Conservation (phyloP, 2,113 vertebrate species). For the Brachypodius melanocephalos region DNA sequence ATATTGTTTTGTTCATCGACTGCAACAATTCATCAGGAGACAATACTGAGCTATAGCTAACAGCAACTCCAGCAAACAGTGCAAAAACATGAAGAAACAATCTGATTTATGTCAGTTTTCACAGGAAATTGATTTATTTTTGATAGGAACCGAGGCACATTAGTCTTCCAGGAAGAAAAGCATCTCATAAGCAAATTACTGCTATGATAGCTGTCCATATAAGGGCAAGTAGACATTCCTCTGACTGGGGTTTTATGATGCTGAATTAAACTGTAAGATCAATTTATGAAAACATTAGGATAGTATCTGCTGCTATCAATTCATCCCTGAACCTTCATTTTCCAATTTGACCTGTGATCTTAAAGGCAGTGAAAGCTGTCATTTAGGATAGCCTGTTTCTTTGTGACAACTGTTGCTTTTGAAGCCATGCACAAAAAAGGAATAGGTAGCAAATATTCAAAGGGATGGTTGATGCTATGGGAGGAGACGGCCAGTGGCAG, state of each 20-base stretch:
- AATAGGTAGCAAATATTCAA: constrained; percentile 31
- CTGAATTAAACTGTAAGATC: constrained; percentile 43
- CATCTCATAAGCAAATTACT: constrained; percentile 27
- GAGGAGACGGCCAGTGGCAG: constrained; percentile 33
- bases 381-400: constrained; percentile 13
- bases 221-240: background rate
- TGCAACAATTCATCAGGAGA: constrained; percentile 32
- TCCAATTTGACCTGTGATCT: constrained; percentile 39
- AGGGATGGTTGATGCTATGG: background rate
- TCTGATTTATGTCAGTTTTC: constrained; percentile 19
- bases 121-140: constrained; percentile 51
- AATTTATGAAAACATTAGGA: background rate
- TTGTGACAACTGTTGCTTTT: constrained; percentile 45
- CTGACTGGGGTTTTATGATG: background rate
- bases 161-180: constrained; percentile 16
- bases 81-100: background rate
- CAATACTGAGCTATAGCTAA: constrained; percentile 5
- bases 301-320: constrained; percentile 5
- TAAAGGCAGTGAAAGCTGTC: background rate
- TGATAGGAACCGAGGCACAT: background rate
- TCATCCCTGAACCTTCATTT: constrained; percentile 6
- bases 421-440: background rate
- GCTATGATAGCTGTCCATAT: background rate
- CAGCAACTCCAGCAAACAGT: background rate
- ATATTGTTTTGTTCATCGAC: constrained; percentile 26